Conservation (phyloP, 2,113 vertebrate species). For the Leptosomus discolor region DNA sequence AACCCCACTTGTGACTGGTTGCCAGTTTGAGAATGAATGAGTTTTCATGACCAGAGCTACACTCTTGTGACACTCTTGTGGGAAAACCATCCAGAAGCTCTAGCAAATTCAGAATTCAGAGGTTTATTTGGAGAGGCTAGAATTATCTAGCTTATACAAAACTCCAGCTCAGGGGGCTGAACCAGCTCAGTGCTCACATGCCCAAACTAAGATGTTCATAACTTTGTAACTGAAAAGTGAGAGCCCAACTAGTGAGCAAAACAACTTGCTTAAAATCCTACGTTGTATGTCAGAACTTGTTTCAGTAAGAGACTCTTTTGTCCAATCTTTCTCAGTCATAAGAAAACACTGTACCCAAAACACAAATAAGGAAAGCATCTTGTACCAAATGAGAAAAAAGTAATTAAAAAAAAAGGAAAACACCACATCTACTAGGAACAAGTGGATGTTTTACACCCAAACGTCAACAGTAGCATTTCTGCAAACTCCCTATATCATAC, state of each 20-base stretch:
- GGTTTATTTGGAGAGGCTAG: background rate
- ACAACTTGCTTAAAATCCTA: background rate
- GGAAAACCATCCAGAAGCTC: background rate
- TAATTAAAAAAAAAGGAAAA: background rate
- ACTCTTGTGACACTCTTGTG: background rate
- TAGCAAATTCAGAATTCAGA: background rate
- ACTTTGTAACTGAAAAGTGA: background rate
- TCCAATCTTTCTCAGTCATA: background rate
- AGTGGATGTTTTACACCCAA: background rate
- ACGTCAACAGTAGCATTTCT: background rate
- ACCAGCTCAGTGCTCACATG: background rate
- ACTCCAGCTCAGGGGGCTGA: background rate
- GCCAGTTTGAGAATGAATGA: too few relatives aligned
- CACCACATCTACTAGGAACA: background rate
- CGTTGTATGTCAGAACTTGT: background rate
- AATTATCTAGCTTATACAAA: background rate
- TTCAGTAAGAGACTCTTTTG: background rate
- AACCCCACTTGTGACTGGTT: too few relatives aligned
- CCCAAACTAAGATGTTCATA: background rate
- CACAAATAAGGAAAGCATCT: background rate
- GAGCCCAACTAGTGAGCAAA: background rate
- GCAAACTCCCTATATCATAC: background rate
- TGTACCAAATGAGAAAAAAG: background rate
- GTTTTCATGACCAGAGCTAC: background rate
- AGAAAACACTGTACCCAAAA: background rate